Evolutionary conservation across 2,888 invertebrate genomes (phyloP).

Genomic region (Brenthis daphne): DNA sequence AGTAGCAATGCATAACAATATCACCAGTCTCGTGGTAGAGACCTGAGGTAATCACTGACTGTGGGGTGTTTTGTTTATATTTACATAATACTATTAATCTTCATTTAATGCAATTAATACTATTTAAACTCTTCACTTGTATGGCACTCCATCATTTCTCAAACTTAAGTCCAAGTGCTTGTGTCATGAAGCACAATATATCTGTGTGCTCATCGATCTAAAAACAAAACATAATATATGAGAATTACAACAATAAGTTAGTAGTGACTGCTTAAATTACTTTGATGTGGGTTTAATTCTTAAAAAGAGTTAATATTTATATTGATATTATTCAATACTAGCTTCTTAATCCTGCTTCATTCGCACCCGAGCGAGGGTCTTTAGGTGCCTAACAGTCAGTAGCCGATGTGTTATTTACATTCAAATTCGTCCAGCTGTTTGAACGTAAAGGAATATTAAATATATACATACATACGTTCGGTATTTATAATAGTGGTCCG

Average conservation of each 20-base stretch:
- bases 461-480: background rate
- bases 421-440: too few relatives aligned
- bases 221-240: constrained; percentile 51
- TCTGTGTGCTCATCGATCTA: constrained; percentile 97
- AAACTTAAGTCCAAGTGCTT: constrained; percentile 86
- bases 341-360: too few relatives aligned
- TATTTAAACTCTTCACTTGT: constrained; percentile 36
- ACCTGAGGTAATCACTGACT: constrained; percentile 72
- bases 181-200: constrained; percentile 91
- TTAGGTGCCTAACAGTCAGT: too few relatives aligned
- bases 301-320: background rate
- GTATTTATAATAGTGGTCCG: too few relatives aligned
- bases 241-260: too few relatives aligned
- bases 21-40: constrained; percentile 66
- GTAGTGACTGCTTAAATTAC: too few relatives aligned
- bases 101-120: constrained; percentile 38
- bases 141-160: constrained; percentile 51
- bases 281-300: background rate
- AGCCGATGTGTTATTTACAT: too few relatives aligned
- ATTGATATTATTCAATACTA: too few relatives aligned
- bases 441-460: background rate
- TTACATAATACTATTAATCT: constrained; percentile 70
- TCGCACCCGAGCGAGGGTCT: too few relatives aligned
- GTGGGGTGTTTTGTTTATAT: constrained; percentile 51
- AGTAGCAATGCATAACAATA: constrained; percentile 78